phyloP scores from a whole-genome alignment of 2,113 vertebrate genomes.

The Hippocampus mohnikei region DNA sequence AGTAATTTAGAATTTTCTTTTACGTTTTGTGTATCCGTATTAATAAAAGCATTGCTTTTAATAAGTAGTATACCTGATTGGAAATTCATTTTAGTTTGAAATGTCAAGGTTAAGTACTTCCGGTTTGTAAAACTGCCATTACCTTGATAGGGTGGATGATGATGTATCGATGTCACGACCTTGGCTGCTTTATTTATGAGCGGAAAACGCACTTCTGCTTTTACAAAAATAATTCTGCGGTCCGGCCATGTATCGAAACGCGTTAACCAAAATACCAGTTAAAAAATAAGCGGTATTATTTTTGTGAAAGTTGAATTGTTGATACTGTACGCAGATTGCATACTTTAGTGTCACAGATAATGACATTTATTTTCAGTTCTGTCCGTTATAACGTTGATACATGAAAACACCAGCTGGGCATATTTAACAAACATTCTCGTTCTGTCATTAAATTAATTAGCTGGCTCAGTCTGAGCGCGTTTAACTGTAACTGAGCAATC shows the following conservation, averaged over 20 bases:
- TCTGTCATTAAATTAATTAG: neutral
- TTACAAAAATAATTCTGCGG: neutral
- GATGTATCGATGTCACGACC: slow-evolving; percentile 58
- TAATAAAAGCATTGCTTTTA: neutral
- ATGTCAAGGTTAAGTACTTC: neutral
- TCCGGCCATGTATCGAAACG: neutral
- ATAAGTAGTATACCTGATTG: neutral
- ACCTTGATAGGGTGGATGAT: slow-evolving; percentile 1
- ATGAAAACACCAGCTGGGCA: neutral
- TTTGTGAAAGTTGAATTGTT: neutral
- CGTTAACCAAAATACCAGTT: neutral
- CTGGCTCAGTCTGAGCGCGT: too few relatives aligned
- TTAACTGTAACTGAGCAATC: too few relatives aligned
- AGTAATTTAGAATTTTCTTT: neutral
- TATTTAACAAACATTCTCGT: neutral
- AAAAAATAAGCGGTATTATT: neutral
- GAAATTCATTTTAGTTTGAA: slow-evolving; percentile 25
- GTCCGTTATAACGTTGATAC: too few relatives aligned
- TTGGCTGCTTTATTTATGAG: slow-evolving; percentile 72
- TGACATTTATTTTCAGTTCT: neutral
- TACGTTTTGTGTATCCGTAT: neutral
- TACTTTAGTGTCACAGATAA: neutral
- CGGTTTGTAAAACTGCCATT: neutral
- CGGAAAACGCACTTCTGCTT: slow-evolving; percentile 50
- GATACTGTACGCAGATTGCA: too few relatives aligned